phyloP scores from a whole-genome alignment of 2,888 invertebrate genomes.

The Phaonia tiefii region DNA sequence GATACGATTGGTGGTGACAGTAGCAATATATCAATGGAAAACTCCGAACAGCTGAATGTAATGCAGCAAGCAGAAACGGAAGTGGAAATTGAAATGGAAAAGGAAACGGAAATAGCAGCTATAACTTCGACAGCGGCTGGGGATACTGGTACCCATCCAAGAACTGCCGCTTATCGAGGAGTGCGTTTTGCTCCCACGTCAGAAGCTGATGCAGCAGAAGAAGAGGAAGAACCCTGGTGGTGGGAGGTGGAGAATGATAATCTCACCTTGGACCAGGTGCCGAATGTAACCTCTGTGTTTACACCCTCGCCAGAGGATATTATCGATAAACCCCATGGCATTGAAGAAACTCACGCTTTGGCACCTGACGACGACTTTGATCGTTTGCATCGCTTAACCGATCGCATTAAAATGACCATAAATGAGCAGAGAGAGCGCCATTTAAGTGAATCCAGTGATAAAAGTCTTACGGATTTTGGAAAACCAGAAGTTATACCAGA shows the following conservation, averaged over 20 bases:
- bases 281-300: constrained; percentile 62
- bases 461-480: constrained; percentile 33
- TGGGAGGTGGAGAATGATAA: constrained; percentile 77
- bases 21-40: constrained; percentile 55
- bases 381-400: constrained; percentile 62
- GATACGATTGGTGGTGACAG: constrained; percentile 44
- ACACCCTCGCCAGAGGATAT: constrained; percentile 58
- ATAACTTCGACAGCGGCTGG: neutral
- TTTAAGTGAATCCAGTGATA: constrained; percentile 50
- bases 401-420: constrained; percentile 64
- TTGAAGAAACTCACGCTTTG: constrained; percentile 65
- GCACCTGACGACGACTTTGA: constrained; percentile 65
- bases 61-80: no score
- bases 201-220: neutral
- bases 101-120: constrained; percentile 1
- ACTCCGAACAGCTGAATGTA: neutral
- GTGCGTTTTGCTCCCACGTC: constrained; percentile 42
- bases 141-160: neutral
- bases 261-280: constrained; percentile 74
- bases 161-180: constrained; percentile 50
- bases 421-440: constrained; percentile 55
- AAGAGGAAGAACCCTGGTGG: constrained; percentile 74
- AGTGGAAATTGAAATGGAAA: constrained; percentile 29
- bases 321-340: constrained; percentile 45
- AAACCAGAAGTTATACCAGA: constrained; percentile 24